Conservation (phyloP, 2,797 vertebrate genomes). For the Siniperca obscura region DNA sequence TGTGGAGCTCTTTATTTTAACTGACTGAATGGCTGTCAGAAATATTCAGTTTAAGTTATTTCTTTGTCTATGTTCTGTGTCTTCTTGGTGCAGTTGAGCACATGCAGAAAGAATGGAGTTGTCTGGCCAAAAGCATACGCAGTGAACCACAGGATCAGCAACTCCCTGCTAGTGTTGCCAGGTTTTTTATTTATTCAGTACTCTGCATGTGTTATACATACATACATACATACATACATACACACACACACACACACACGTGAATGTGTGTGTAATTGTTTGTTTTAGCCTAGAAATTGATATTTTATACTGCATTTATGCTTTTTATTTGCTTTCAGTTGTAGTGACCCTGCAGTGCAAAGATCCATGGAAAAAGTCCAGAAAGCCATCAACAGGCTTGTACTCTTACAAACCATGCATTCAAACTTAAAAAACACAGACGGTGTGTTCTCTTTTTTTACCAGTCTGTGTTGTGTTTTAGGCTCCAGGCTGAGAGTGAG, state of each 20-base stretch:
- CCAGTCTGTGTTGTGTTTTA: slow-evolving; percentile 60
- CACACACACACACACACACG: too few relatives aligned
- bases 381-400: slow-evolving; percentile 78
- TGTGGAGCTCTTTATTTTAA: background rate
- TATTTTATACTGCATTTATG: slow-evolving; percentile 6
- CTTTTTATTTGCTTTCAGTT: slow-evolving; percentile 37
- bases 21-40: background rate
- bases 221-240: too few relatives aligned
- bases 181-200: slow-evolving; percentile 48
- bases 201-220: background rate
- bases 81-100: slow-evolving; percentile 73
- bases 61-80: background rate
- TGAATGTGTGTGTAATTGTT: too few relatives aligned
- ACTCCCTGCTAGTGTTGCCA: slow-evolving; percentile 43
- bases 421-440: slow-evolving; percentile 2
- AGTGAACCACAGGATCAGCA: slow-evolving; percentile 48
- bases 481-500: slow-evolving; percentile 82
- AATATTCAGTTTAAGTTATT: slow-evolving; percentile 7
- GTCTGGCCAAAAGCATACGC: slow-evolving; percentile 64
- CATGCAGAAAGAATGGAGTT: slow-evolving; percentile 75
- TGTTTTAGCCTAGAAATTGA: background rate
- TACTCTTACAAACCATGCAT: slow-evolving; percentile 10
- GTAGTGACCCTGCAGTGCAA: slow-evolving; percentile 68
- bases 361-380: slow-evolving; percentile 67
- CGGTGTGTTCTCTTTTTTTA: slow-evolving; percentile 3